Evolutionary conservation across 2,888 invertebrate species (phyloP), one percentile per base, ranked within the genome.

Genomic region (Melieria picta): DNA sequence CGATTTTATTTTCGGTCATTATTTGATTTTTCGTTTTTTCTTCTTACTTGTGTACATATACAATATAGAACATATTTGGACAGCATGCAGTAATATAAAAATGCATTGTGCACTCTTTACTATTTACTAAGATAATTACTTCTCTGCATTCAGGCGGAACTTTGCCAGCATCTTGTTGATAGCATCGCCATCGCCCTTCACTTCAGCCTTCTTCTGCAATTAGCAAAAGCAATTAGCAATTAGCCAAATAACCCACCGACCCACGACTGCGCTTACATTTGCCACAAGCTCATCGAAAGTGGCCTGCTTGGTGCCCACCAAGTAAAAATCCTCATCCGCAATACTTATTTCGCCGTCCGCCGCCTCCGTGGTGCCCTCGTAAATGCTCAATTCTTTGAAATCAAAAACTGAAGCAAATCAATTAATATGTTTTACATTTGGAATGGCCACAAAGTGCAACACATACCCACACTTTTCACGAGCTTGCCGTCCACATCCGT

Each of bases 361-460:
- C 1, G 78, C 78, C 2, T 67, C 48, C 9, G 69, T 71, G 48
- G 78, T 81, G 43, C 85, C 85, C 63, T 86, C 85, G 70, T 83
- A 86, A 65, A 86, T 83, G 70, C 85, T 84, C 74, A 85, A 71
- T 55, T 84, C 84, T 82, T 86, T 86, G 77, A 86, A 84, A 82
- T 86, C 86, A 74, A 86, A 83, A 73, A 86, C 85, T 86, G 74
- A 69, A 73, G 74, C 72, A 73, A 76, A 77, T 78, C 68, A 76
- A 77, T 80, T 78, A 82, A 69, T 69, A 69, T 61, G 57, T 52
- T 42, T 58, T 43, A 52, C 58, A 63, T 50, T 52, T 52, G 16
- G 47, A 30, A 47, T 56, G 9, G 61, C 42, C 13, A 11, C 30
- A 72, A 10, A 55, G 46, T 10, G n/a, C 56, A 4, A 55, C 65